Evolutionary conservation across 2,797 vertebrate species (phyloP), one percentile per base, ranked within the genome.

Genomic region (Chromis chromis): DNA sequence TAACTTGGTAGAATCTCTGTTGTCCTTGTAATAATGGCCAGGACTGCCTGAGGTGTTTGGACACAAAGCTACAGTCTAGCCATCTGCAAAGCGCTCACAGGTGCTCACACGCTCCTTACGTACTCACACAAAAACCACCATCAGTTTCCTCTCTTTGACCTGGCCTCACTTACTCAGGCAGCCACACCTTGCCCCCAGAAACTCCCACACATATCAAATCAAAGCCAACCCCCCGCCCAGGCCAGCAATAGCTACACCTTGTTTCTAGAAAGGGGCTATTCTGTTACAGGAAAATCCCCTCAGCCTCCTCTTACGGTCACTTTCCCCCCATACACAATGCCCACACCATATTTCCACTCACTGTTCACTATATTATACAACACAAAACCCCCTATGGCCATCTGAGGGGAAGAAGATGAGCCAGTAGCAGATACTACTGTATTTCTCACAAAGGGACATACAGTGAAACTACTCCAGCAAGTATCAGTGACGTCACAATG

Each of bases 201-300:
- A 78, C 83, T 93, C 92, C 83, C 93, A 92, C 90, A 88, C 78
- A 66, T 90, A 93, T 91, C 87, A 85, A 67, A 87, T 89, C 61
- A 83, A 85, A 67, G 28, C 17, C n/a, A 16, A 24, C 44, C 71
- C 55, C 69, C 67, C 71, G 27, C 54, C 74, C 59, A 57, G 56
- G 16, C 13, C 46, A 24, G 40, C 64, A 53, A 78, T 11, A 62
- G 48, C 65, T 31, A 19, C 16, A 81, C 83, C 83, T 72, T 83
- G 74, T 88, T 21, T 76, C 25, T 61, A 73, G 57, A 63, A 39
- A 59, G 54, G 59, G 61, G 62, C 39, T 83, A 84, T 91, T 86
- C 60, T 71, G 70, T 89, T 90, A 81, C 87, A 24, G 76, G 79
- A 74, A 88, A 88, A 74, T 42, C 62, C 86, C 87, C 85, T 66